Conservation (phyloP, 2,113 vertebrate genomes). For the Manacus vitellinus region DNA sequence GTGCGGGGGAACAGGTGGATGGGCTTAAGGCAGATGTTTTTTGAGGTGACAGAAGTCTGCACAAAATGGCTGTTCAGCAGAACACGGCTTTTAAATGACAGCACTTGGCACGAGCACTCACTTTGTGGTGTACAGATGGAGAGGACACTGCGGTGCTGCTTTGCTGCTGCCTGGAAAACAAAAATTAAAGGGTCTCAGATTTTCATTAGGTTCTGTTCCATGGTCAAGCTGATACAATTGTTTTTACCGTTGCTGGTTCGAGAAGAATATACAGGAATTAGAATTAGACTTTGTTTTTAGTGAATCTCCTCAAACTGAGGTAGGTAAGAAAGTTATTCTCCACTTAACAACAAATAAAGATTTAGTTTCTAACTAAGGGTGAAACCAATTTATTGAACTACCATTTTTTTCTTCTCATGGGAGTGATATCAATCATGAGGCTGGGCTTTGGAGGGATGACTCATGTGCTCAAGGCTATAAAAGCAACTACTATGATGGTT, state of each 20-base stretch:
- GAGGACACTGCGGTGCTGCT: constrained; percentile 28
- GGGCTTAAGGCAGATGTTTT: not conserved
- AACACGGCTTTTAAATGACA: not conserved
- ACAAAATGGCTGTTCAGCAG: constrained; percentile 18
- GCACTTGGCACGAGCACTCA: constrained; percentile 46
- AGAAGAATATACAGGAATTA: not conserved
- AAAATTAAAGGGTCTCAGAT: constrained; percentile 24
- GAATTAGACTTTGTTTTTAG: not conserved
- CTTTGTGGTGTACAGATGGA: constrained; percentile 68
- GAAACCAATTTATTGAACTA: not conserved
- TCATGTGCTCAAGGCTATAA: not conserved
- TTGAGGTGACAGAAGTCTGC: constrained; percentile 22
- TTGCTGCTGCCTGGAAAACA: constrained; percentile 66
- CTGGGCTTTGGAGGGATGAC: not conserved
- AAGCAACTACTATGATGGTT: not conserved
- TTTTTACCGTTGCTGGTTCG: not conserved
- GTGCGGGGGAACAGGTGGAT: not conserved
- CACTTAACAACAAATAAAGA: not conserved
- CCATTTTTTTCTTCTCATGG: not conserved
- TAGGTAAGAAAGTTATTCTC: not conserved
- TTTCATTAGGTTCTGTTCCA: not conserved
- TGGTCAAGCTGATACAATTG: not conserved
- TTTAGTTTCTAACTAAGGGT: not conserved
- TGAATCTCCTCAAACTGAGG: not conserved
- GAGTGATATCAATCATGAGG: not conserved